Evolutionary conservation across 1,140 invertebrate genomes (phyloP), one percentile per base, ranked within the genome.

Genomic region (Rhagoletis pomonella): DNA sequence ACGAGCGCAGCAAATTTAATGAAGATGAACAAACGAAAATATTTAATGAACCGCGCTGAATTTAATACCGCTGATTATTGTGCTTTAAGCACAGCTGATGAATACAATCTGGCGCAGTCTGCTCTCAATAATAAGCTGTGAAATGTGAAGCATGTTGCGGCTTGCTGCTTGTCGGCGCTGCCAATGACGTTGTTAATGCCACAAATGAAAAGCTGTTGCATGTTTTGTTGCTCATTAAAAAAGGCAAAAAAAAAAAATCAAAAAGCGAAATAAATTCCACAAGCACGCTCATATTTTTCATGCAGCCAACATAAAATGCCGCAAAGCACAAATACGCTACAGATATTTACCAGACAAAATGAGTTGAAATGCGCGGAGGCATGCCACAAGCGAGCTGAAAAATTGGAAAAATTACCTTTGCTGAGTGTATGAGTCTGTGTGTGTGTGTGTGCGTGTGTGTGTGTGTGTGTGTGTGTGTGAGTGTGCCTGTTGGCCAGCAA

Each of bases 361-460:
- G 81, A 39, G 81, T 4, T 39, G 19, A 60, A 39, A 85, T 85
- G 19, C 55, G 44, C 47, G n/a, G 59, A 3, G 44, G 84, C 39
- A 60, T 86, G 84, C 58, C 29, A 86, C 58, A 86, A 44, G 84
- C 58, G 55, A 86, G 39, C 39, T 85, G 81, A 29, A 85, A 55
- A 58, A 86, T 64, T 60, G 60, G 59, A 39, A 86, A 39, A 86
- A 86, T 81, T 81, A 19, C 69, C 17, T 47, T 44, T 14, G 14
- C 29, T 29, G 29, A 29, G 29, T 29, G 29, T 29, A 29, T 7
- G 69, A 4, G 44, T 50, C 12, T 42, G 62, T 64, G 62, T 64
- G 62, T 14, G 62, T n/a, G 62, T 39, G 64, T 67, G 3, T 29
- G 64, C 0, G 64, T 67, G 10, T 1, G n/a, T 39, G 19, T 62